Conservation (phyloP, 2,797 vertebrate species). For the Siniperca undulata region DNA sequence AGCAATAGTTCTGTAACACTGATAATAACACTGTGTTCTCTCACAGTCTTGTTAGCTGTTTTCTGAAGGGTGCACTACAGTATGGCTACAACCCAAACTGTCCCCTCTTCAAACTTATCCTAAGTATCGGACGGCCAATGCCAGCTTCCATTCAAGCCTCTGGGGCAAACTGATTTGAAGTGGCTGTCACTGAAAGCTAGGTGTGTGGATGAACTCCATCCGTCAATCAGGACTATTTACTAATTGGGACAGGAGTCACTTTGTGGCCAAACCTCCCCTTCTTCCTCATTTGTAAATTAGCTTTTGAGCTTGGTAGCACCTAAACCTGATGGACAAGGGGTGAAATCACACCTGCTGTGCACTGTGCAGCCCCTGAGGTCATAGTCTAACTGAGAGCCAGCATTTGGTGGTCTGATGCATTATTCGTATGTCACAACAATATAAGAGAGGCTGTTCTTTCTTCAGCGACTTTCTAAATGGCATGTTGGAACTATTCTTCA, state of each 20-base stretch:
- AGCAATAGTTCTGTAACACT: not conserved
- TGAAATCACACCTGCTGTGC: not conserved
- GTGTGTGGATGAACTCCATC: not conserved
- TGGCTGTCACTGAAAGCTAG: not conserved
- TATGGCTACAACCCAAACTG: not conserved
- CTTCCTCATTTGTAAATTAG: not conserved
- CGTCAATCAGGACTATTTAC: not conserved
- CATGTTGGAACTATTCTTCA: not conserved
- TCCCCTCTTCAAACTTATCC: not conserved
- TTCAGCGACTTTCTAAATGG: not conserved
- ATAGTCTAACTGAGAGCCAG: not conserved
- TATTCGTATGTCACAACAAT: not conserved
- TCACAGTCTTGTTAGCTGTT: not conserved
- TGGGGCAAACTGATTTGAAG: not conserved
- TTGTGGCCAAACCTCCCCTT: not conserved
- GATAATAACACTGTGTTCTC: not conserved
- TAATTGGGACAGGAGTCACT: not conserved
- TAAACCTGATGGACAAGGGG: not conserved
- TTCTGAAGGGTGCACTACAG: not conserved
- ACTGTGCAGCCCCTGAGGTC: not conserved
- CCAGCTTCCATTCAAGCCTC: not conserved
- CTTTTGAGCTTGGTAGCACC: not conserved
- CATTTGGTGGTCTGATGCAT: too few species aligned
- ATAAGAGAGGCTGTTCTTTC: not conserved
- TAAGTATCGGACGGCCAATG: not conserved